Base-by-base conservation (phyloP, 2,113 vertebrate species). In the Brachypodius melanocephalos region DNA sequence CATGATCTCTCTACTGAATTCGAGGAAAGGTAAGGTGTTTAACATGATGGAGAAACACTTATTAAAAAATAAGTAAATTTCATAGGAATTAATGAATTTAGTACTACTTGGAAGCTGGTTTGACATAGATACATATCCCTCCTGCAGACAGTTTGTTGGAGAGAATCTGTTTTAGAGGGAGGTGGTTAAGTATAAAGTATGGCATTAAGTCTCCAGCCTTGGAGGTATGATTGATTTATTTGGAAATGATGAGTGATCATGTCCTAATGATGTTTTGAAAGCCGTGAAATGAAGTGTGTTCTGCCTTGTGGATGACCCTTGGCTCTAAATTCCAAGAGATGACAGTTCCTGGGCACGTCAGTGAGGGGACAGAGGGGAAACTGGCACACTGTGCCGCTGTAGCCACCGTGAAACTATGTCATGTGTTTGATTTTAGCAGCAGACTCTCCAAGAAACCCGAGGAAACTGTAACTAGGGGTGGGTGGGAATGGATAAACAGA, bases 191-290 rank as follows among this genome's bases (percentile, higher is more conserved):
- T 57, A 68, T 72, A 10, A 90, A 71, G 10, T 59, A 34, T 14
- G 49, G 15, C 25, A 52, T 63, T 68, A 38, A 80, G 18, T 52
- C 42, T 57, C 74, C 57, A 72, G 38, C 49, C 36, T 75, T 40
- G 54, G 29, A 55, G 14, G 5, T 52, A 57, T 78, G 85, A 75
- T 49, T 28, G 32, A 63, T 88, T 87, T 72, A 72, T 87, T 63
- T 76, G 68, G 43, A 77, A 80, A 61, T 63, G 2, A 67, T n/a
- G 66, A 72, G 28, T 61, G 58, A 54, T 76, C 20, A 81, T n/a
- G 22, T 68, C 59, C 69, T 92, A 90, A 81, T 59, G 38, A 31
- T 81, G n/a, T 72, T 90, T 86, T 93, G 69, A 92, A 93, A 95
- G 84, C 51, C 42, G 13, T 26, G 15, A 83, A 83, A 69, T 26